Evolutionary conservation across 2,888 invertebrate genomes (phyloP), one percentile per base, ranked within the genome.

Genomic region (Neoitamus cyanurus): DNA sequence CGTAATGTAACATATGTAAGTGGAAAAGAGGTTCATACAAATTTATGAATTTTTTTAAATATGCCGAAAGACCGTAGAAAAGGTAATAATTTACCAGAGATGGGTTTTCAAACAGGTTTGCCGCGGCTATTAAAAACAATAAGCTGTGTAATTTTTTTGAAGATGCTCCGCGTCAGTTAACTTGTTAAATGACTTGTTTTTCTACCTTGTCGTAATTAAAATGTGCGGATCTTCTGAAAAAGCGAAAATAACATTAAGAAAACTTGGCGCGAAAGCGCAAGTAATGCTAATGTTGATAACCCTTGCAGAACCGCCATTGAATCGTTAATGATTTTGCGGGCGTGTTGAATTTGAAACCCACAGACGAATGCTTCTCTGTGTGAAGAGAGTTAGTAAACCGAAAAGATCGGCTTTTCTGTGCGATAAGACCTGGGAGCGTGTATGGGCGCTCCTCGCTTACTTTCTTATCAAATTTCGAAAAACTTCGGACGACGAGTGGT

Each of bases 251-350:
- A 58, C 15, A 58, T 20, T 20, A 58, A 20, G 6, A 58, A 58
- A 58, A 58, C 58, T 58, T 20, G 25, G 58, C 58, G 58, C 25
- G 58, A 58, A 58, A 58, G 58, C 58, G 58, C 58, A 58, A 58
- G 70, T 34, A 34, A 70, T 31, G 36, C 37, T 73, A 73, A 78
- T 31, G 78, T 78, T 78, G 78, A 78, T 78, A 78, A 78, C 78
- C 78, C 77, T 77, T 77, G 77, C 77, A 46, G 70, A 34, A 46
- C 77, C 46, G 78, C 78, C 46, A 78, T 48, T 78, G 46, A 78
- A 78, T 78, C 48, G 48, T 30, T 78, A 48, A 78, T 48, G 13
- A 77, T 28, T 77, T 36, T 73, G 13, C 20, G 36, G 73, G 20
- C 36, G 46, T 77, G 77, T 46, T 42, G 13, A 20, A 28, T 36